Conservation (phyloP, 2,888 invertebrate genomes). For the Scaptomyza tumidula region DNA sequence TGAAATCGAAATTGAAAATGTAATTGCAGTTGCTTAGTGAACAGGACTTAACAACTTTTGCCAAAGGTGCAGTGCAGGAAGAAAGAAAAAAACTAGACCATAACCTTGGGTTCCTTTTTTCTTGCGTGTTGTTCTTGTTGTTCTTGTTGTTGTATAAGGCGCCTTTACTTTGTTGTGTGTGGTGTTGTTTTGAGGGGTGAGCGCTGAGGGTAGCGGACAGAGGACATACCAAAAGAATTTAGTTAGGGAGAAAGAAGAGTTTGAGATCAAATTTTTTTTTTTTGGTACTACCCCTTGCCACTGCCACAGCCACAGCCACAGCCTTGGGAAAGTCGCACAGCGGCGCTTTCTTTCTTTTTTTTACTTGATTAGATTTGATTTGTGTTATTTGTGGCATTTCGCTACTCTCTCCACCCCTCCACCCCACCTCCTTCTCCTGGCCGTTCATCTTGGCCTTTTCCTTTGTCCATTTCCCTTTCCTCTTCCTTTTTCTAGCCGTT, state of each 20-base stretch:
- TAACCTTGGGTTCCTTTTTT: constrained; percentile 42
- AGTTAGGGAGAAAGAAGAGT: neutral
- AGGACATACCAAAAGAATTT: neutral
- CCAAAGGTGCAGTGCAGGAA: constrained; percentile 25
- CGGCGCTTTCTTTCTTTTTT: constrained; percentile 56
- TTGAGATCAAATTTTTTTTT: neutral
- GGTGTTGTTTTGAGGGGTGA: constrained; percentile 61
- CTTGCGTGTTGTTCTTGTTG: neutral
- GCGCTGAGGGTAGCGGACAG: constrained; percentile 30
- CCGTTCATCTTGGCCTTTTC: neutral
- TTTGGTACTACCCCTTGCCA: constrained; percentile 33
- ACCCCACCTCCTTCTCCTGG: neutral
- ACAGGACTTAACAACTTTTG: constrained; percentile 32
- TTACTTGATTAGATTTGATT: constrained; percentile 77
- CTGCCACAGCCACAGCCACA: constrained; percentile 3
- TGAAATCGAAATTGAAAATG: constrained; percentile 56
- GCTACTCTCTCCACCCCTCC: constrained; percentile 17
- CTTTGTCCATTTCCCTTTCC: neutral
- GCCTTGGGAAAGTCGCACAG: constrained; percentile 56
- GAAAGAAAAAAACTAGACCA: constrained; percentile 65
- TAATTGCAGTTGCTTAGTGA: constrained; percentile 67
- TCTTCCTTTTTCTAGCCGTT: constrained; percentile 1
- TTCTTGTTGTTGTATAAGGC: constrained; percentile 18
- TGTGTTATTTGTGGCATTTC: constrained; percentile 78
- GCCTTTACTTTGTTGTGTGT: constrained; percentile 10